phyloP scores from a whole-genome alignment of 2,888 invertebrate species.

The Busseola fusca region DNA sequence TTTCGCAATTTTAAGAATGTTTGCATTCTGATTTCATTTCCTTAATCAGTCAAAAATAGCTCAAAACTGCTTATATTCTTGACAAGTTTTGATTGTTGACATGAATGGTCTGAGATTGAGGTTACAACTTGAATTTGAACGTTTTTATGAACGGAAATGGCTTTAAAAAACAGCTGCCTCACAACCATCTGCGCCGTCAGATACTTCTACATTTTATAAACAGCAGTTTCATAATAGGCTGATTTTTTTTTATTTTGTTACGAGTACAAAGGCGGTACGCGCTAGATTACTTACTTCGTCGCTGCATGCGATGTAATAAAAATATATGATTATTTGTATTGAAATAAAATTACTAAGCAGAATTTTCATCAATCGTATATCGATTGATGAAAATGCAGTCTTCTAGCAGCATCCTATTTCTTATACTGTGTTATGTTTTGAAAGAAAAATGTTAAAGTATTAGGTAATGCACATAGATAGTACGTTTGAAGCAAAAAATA shows the following conservation, averaged over 20 bases:
- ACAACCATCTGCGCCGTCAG: not conserved
- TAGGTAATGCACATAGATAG: not conserved
- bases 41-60: no score
- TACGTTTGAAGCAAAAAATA: no score
- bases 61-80: no score
- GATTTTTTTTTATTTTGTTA: constrained; percentile 15
- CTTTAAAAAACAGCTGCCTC: no score
- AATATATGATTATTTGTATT: constrained; percentile 19
- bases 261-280: not conserved
- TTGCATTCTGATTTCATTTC: no score
- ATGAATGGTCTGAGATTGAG: no score
- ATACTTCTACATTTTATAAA: not conserved
- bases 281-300: constrained; percentile 22
- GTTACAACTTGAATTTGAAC: no score
- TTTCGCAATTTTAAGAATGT: not conserved
- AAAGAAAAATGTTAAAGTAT: not conserved
- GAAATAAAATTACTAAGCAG: not conserved
- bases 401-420: not conserved
- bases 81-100: no score
- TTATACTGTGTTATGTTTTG: not conserved
- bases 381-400: not conserved
- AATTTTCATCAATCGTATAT: no score
- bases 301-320: constrained; percentile 21
- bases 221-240: not conserved
- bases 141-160: no score